Evolutionary conservation across 2,797 vertebrate species (phyloP).

Genomic region (Hydrocynus forskahlii): DNA sequence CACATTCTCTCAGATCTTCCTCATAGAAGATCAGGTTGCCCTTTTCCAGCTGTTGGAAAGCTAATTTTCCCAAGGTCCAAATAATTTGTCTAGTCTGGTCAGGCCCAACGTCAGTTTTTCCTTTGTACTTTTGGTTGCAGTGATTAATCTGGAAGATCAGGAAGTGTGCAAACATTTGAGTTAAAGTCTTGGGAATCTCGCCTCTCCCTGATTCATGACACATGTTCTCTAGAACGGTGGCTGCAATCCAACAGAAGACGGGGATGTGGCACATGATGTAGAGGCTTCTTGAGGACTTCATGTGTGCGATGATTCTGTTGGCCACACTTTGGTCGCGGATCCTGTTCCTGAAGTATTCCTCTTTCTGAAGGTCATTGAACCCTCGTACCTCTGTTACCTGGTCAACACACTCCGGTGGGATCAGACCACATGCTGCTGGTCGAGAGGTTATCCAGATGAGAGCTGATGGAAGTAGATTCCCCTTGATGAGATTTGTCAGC

Average conservation of each 20-base stretch:
- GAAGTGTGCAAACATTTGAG: not conserved
- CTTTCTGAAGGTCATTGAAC: not conserved
- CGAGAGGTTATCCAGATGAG: not conserved
- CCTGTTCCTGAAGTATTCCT: not conserved
- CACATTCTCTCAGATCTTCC: not conserved
- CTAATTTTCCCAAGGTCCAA: not conserved
- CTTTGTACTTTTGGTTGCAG: not conserved
- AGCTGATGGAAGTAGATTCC: not conserved
- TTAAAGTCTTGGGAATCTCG: not conserved
- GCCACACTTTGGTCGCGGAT: not conserved
- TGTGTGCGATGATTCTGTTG: not conserved
- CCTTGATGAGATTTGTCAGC: not conserved
- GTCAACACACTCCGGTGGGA: not conserved
- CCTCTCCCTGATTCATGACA: not conserved
- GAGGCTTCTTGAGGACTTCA: not conserved
- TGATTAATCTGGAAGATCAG: not conserved
- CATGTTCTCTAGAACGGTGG: not conserved
- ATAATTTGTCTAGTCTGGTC: not conserved
- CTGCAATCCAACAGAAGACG: not conserved
- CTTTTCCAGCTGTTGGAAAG: not conserved
- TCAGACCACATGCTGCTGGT: not conserved
- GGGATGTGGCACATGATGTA: constrained; percentile 7
- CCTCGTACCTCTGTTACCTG: not conserved
- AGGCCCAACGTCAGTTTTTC: not conserved
- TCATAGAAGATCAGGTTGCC: constrained; percentile 1